Conservation (phyloP, 2,888 invertebrate genomes). For the Sipha maydis region DNA sequence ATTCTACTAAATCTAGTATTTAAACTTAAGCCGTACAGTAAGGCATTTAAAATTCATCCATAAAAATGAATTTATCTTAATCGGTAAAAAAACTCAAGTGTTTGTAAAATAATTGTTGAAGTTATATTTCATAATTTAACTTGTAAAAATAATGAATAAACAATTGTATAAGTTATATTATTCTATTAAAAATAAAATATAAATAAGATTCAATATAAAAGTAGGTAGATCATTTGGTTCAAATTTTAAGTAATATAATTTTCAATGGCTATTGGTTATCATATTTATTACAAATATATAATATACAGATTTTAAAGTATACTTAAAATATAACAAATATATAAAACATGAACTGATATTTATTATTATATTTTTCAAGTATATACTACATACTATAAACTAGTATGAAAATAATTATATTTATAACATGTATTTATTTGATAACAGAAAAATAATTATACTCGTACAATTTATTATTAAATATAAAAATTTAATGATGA, state of each 20-base stretch:
- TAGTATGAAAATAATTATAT: slow-evolving; percentile 25
- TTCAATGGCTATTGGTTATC: neutral
- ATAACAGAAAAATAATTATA: slow-evolving; percentile 24
- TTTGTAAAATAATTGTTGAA: neutral
- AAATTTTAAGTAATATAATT: slow-evolving; percentile 27
- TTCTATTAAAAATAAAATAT: neutral
- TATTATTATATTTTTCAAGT: neutral
- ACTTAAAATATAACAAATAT: slow-evolving; percentile 28
- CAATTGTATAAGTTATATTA: neutral
- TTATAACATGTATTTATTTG: neutral
- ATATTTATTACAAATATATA: slow-evolving; percentile 28
- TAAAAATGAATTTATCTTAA: slow-evolving; percentile 25
- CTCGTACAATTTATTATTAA: neutral
- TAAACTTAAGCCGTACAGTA: slow-evolving; percentile 37
- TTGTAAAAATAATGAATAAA: neutral
- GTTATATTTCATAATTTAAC: neutral
- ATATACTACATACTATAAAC: neutral
- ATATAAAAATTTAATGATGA: slow-evolving; percentile 12
- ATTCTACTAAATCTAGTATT: slow-evolving; percentile 56
- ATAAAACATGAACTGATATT: slow-evolving; percentile 31
- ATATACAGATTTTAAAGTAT: neutral
- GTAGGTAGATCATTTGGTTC: slow-evolving; percentile 1
- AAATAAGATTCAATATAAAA: slow-evolving; percentile 21
- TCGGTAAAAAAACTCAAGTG: neutral
- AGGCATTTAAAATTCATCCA: slow-evolving; percentile 20